phyloP scores from a whole-genome alignment of 1,140 invertebrate species.

The Meloidogyne hapla region DNA sequence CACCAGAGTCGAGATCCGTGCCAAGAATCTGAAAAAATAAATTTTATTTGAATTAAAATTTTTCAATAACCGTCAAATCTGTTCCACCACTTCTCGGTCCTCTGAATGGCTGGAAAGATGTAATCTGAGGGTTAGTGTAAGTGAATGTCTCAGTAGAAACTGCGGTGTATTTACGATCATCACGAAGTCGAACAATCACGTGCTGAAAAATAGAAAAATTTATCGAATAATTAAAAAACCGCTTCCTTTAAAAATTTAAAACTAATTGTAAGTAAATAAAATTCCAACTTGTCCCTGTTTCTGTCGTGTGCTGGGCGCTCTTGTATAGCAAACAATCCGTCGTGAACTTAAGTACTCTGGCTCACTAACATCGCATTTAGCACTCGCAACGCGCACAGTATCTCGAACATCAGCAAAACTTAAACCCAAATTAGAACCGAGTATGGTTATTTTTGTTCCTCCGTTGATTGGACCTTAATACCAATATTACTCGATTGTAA shows the following conservation, averaged over 20 bases:
- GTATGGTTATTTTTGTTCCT: conserved; percentile 86
- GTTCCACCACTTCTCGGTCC: conserved; percentile 93
- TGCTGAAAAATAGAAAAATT: no score
- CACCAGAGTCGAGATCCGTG: conserved; percentile 88
- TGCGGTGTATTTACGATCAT: conserved; percentile 50
- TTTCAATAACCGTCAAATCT: conserved; percentile 71
- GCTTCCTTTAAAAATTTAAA: neutral
- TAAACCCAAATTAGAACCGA: conserved; percentile 89
- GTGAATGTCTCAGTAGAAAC: conserved; percentile 53
- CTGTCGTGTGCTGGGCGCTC: conserved; percentile 52
- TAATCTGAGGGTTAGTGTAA: conserved; percentile 56
- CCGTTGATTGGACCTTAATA: conserved; percentile 92
- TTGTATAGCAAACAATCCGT: conserved; percentile 58
- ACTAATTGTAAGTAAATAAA: neutral
- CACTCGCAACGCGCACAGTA: conserved; percentile 85
- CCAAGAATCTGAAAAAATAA: conserved; percentile 72
- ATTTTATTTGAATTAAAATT: neutral
- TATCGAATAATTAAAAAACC: no score
- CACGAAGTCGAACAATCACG: conserved; percentile 44
- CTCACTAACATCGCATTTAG: conserved; percentile 80
- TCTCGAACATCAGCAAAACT: conserved; percentile 82
- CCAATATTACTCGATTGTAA: no score
- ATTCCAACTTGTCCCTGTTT: conserved; percentile 41
- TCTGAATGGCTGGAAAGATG: conserved; percentile 74
- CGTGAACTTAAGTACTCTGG: conserved; percentile 51